Evolutionary conservation across 2,797 vertebrate species (phyloP), one percentile per base, ranked within the genome.

Genomic region (Cygnus olor): DNA sequence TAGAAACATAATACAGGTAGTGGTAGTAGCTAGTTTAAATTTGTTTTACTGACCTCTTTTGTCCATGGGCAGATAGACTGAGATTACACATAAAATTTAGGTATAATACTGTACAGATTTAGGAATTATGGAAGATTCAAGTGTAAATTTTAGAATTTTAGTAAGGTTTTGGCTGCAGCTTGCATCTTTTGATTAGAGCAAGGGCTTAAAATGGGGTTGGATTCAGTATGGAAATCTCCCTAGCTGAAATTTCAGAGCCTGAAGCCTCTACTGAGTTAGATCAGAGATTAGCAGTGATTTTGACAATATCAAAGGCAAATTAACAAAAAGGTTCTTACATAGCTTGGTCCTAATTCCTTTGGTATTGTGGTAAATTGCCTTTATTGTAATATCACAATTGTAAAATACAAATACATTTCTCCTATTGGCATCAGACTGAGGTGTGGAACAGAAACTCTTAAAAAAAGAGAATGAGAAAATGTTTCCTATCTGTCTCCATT

Each of bases 371-470:
- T 4, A 91, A 85, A 49, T 47, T 16, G 8, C 5, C 21, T 82
- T 16, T 61, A 38, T 84, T 71, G 73, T 34, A 44, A 44, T 42
- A 25, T 58, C 15, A 40, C 10, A 45, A 40, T 14, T 14, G 8
- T 30, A 18, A 88, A 42, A 11, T 61, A 38, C n/a, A 61, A 90
- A 76, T 56, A n/a, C 0, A 5, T 69, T 85, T 80, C 6, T 68
- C 18, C 6, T 61, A 6, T 9, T 81, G 32, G 7, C 7, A 27
- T 79, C 82, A 82, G 21, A 49, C 10, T 73, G 56, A 80, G 7
- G 2, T 36, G 27, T 3, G 3, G 34, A 78, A 90, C 25, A 79
- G 40, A 84, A 73, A 40, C 6, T 13, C 0, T 0, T 53, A 14
- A 44, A 11, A 58, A 38, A 86, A 81, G 14, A 74, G 13, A 80